Evolutionary conservation across 2,888 invertebrate species (phyloP), one percentile per base, ranked within the genome.

Genomic region (Eulithis testata): DNA sequence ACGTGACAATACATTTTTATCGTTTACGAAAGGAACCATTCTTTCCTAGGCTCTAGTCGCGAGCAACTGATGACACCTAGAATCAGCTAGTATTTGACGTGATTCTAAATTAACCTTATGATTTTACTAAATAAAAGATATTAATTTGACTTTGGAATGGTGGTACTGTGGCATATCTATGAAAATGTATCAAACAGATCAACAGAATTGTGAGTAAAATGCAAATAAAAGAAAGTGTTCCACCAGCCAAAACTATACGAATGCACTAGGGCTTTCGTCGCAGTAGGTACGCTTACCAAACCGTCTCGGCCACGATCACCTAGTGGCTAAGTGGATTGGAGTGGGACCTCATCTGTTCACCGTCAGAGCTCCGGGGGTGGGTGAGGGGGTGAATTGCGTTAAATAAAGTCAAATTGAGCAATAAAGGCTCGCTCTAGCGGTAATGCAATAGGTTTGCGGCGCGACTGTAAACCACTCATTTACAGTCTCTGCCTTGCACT

Each of bases 391-490:
- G 85, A 85, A 85, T 86, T 87, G 88, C 86, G 90, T 91, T 92
- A 91, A 93, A 92, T 91, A 92, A 92, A 92, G 91, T 91, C 91
- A 92, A 93, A 93, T 93, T 93, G 93, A 93, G 91, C 91, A 92
- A 93, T 93, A 93, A 92, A 92, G 90, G 88, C 84, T 85, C 90
- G 88, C 84, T 85, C 83, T 87, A 87, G 85, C 87, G 79, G 85
- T 89, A 92, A 91, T 90, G 88, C 90, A 86, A 90, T 89, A 86
- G 88, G 84, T 86, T 82, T 66, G 66, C 85, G 85, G 73, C 80
- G 78, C 80, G 77, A 57, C 75, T 87, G 87, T 86, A 84, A 84
- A 85, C 84, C 84, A 83, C 86, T 88, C 86, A 89, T 89, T 88
- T 86, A 52, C 44, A 84, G 52, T 47, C 21, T 58, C 40, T 55